Conservation (phyloP, 2,888 invertebrate species). For the Ophion ellenae region DNA sequence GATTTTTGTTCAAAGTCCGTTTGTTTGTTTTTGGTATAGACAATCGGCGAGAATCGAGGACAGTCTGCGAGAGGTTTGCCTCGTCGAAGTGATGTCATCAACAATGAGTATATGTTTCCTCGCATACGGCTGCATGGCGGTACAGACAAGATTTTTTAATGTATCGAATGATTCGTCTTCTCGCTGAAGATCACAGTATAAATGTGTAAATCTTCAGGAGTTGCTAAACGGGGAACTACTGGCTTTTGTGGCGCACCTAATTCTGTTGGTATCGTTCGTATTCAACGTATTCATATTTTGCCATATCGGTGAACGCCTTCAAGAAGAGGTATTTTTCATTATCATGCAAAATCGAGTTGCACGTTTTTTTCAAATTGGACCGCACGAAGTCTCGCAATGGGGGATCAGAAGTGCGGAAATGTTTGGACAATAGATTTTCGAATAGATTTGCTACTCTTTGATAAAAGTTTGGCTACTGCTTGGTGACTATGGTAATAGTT, state of each 20-base stretch:
- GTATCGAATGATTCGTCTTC: background rate
- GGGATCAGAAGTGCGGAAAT: background rate
- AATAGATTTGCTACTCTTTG: background rate
- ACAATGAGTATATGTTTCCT: slow-evolving; percentile 59
- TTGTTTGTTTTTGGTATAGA: background rate
- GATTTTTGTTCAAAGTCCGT: background rate
- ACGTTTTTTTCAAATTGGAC: background rate
- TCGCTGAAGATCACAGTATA: background rate
- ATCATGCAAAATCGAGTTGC: background rate
- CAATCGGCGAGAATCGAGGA: slow-evolving; percentile 43
- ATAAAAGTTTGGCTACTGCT: background rate
- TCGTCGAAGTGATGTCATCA: slow-evolving; percentile 52
- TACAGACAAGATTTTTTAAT: slow-evolving; percentile 5
- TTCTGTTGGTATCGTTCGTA: slow-evolving; percentile 30
- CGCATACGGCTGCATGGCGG: slow-evolving; percentile 57
- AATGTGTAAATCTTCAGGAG: slow-evolving; percentile 31
- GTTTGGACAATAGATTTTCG: background rate
- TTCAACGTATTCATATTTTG: slow-evolving; percentile 55
- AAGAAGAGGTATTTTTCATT: slow-evolving; percentile 70
- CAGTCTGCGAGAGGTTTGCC: slow-evolving; percentile 39
- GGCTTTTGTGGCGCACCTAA: slow-evolving; percentile 33
- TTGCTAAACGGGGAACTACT: slow-evolving; percentile 40
- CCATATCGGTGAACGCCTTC: slow-evolving; percentile 72
- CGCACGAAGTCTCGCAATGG: background rate
- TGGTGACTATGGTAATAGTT: background rate